Evolutionary conservation across 2,888 invertebrate species (phyloP), one percentile per base, ranked within the genome.

Genomic region (Aspidiotus destructor): DNA sequence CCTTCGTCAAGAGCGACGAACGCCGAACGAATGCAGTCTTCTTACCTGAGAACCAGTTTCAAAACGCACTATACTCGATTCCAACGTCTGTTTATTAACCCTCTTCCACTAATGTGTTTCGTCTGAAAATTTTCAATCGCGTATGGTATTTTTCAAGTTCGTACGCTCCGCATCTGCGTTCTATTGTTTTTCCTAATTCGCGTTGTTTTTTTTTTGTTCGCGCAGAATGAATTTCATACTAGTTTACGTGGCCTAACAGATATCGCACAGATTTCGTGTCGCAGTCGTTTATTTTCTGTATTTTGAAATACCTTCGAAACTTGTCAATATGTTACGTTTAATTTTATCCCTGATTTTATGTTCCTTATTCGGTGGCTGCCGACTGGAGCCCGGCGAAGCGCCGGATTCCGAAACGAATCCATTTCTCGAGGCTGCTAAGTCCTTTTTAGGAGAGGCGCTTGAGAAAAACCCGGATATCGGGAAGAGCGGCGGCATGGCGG

Each of bases 351-450:
- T 28, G 5, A 28, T 28, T 28, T 28, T 28, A 28, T 28, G 28
- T 28, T 28, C 28, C 11, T n/a, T 48, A 48, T 58, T 58, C 28
- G 28, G 40, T 10, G 40, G 17, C 10, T 40, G 40, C 13, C 58
- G 9, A 13, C 58, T 28, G 28, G 28, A 58, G 28, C 17, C 17
- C 6, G 28, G 28, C 28, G 58, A 28, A 8, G 10, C 58, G 11
- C n/a, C n/a, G 15, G 55, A 2, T 10, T 28, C 28, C 28, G 81
- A 83, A 53, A 78, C 83, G 1, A 85, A 82, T 74, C 85, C 85
- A 0, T 80, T 88, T 63, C 75, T 87, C 72, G 86, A 88, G 72
- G 81, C 86, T 70, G 88, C 88, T 0, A 82, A 85, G 3, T 81
- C 85, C 16, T 81, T 89, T 68, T 79, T 89, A 55, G 83, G 85